Evolutionary conservation across 2,113 vertebrate genomes (phyloP).

Genomic region (Nipponia nippon): DNA sequence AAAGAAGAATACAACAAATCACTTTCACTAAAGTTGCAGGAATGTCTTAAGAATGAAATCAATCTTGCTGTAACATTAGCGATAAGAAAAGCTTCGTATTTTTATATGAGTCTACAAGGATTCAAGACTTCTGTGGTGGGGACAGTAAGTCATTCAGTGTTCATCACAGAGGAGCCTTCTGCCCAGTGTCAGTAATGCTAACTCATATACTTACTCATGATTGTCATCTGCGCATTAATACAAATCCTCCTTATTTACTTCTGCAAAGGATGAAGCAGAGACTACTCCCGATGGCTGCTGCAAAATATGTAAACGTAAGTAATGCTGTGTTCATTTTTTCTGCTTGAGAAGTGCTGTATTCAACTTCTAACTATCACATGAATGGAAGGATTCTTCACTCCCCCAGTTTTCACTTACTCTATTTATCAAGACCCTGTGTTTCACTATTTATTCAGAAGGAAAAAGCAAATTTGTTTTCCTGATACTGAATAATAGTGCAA

Average conservation of each 20-base stretch:
- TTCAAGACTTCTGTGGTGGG: not conserved
- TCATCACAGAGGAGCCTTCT: not conserved
- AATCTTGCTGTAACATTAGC: not conserved
- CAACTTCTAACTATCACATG: not conserved
- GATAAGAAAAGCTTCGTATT: not conserved
- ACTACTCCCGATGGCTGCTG: constrained; percentile 55
- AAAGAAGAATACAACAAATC: not conserved
- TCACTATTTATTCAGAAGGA: not conserved
- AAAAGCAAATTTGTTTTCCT: not conserved
- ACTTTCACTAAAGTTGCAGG: not conserved
- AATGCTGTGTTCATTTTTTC: not conserved
- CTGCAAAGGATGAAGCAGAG: constrained; percentile 17
- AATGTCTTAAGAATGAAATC: not conserved
- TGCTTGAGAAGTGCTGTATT: not conserved
- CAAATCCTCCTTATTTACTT: not conserved
- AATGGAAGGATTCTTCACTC: not conserved
- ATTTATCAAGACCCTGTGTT: not conserved
- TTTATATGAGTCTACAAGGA: not conserved
- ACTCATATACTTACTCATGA: not conserved
- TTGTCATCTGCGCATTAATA: not conserved
- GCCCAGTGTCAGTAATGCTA: not conserved
- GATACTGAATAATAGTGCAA: not conserved
- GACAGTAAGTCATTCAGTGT: not conserved
- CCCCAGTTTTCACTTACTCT: not conserved
- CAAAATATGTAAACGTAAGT: constrained; percentile 60